Evolutionary conservation across 2,797 vertebrate genomes (phyloP).

Genomic region (Diceros bicornis): DNA sequence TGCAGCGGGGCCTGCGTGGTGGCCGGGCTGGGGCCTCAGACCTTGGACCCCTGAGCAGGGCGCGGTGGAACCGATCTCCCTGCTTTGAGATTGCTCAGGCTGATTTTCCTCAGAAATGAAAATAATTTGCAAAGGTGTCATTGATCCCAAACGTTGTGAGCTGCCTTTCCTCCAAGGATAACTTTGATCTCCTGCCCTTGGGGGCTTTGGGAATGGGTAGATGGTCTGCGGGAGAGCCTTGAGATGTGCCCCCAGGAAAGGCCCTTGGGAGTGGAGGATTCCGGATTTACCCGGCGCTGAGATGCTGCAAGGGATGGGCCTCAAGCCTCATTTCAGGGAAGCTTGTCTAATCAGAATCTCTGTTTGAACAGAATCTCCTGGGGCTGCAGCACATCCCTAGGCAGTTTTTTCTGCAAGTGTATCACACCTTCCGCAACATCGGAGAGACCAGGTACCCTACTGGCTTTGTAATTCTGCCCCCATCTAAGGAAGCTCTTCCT

Average conservation of each 20-base stretch:
- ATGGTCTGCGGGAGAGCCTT: neutral
- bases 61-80: rapidly evolving
- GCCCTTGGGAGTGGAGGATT: neutral
- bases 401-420: conserved; percentile 95
- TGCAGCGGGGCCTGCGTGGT: rapidly evolving
- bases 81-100: no score
- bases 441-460: conserved; percentile 91
- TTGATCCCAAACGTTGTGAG: rapidly evolving
- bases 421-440: conserved; percentile 93
- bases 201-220: neutral
- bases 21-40: rapidly evolving
- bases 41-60: rapidly evolving
- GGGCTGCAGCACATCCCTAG: conserved; percentile 93
- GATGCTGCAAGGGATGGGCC: no score
- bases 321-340: rapidly evolving
- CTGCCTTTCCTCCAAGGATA: rapidly evolving
- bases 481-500: neutral
- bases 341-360: neutral
- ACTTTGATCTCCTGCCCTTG: neutral
- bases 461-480: rapidly evolving
- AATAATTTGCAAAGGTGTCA: neutral
- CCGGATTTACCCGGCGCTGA: no score
- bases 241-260: neutral
- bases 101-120: neutral
- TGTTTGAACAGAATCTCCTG: conserved; percentile 93